Conservation (phyloP, 2,888 invertebrate genomes). For the Entomobrya proxima region DNA sequence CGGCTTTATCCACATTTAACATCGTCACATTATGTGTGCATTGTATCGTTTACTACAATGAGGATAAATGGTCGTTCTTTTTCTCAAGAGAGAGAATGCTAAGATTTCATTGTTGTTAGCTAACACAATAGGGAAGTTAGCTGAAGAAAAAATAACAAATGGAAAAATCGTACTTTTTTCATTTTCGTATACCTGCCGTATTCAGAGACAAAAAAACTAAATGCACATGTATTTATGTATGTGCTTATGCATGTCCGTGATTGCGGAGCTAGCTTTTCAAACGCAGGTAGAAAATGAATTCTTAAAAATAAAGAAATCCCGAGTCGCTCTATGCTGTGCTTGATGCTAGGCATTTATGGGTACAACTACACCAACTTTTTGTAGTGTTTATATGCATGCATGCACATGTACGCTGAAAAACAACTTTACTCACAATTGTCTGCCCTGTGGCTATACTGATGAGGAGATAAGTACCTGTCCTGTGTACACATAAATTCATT, state of each 20-base stretch:
- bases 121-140: constrained; percentile 36
- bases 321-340: not conserved
- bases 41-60: constrained; percentile 37
- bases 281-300: constrained; percentile 53
- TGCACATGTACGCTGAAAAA: not conserved
- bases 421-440: not conserved
- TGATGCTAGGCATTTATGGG: not conserved
- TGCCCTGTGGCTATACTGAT: constrained; percentile 35
- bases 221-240: constrained; percentile 18
- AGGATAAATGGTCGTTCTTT: constrained; percentile 25
- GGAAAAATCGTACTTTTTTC: not conserved
- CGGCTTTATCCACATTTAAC: constrained; percentile 41
- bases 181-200: not conserved
- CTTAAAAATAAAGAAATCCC: not conserved
- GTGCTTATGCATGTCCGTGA: constrained; percentile 17
- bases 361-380: not conserved
- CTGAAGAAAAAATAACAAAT: constrained; percentile 22
- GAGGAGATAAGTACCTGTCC: constrained; percentile 55
- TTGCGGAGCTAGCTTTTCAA: constrained; percentile 23
- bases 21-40: constrained; percentile 23
- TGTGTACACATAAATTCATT: constrained; percentile 17
- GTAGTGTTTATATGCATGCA: not conserved
- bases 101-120: constrained; percentile 35
- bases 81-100: constrained; percentile 3
- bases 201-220: no score